Conservation (phyloP, 2,797 vertebrate genomes). For the Moxostoma hubbsi region DNA sequence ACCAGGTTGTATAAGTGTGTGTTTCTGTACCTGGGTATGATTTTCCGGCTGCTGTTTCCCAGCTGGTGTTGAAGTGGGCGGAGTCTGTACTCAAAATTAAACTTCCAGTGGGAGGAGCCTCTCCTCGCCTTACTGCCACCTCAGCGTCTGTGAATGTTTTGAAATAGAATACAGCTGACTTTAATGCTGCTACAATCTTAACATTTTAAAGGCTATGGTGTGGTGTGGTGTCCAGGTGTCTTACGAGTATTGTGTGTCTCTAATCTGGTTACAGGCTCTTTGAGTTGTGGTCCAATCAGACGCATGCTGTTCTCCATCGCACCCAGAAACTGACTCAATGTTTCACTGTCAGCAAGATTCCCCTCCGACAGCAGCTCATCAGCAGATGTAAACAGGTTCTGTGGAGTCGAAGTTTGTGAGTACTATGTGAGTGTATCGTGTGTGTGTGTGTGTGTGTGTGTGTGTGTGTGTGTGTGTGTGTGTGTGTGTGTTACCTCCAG, state of each 20-base stretch:
- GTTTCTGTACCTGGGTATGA: conserved; percentile 70
- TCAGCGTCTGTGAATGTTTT: conserved; percentile 62
- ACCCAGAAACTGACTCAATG: conserved; percentile 32
- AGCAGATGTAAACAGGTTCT: conserved; percentile 36
- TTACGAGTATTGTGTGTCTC: conserved; percentile 30
- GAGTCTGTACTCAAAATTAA: conserved; percentile 66
- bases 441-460: too few relatives aligned
- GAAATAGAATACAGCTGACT: neutral
- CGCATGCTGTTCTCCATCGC: conserved; percentile 45
- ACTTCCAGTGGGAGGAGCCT: conserved; percentile 64
- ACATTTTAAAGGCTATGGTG: too few relatives aligned
- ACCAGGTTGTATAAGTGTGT: neutral
- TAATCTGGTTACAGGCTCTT: conserved; percentile 8
- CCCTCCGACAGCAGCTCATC: conserved; percentile 22
- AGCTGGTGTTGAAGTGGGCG: conserved; percentile 68
- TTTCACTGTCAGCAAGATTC: conserved; percentile 4
- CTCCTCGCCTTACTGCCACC: conserved; percentile 65
- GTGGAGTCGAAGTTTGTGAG: neutral
- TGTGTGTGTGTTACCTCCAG: conserved; percentile 26
- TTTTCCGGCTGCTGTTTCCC: conserved; percentile 71
- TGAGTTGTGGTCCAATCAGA: conserved; percentile 55
- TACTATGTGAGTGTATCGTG: too few relatives aligned
- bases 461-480: neutral
- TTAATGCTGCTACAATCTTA: too few relatives aligned
- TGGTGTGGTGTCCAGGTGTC: neutral